Percentiles rank a stretch among this genome's conserved stretches.
These are phyloP conservation scores for Atta cephalotes DNA, from an alignment of 1,140 invertebrate genomes.

Conservation along the genomic window DNA sequence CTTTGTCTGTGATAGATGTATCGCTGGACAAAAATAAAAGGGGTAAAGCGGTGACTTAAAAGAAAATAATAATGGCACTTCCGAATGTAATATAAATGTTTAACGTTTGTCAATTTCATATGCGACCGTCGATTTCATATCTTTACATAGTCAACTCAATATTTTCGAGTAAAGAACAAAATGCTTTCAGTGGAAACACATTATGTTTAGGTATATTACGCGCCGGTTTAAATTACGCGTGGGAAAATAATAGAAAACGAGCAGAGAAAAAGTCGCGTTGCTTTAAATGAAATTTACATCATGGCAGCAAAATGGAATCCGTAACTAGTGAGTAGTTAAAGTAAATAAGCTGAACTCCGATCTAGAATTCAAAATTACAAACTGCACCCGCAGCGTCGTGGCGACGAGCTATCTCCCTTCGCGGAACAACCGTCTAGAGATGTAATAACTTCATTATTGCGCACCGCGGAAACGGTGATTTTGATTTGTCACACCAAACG, in stretches of 20 bases:
- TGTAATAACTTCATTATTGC: conserved; percentile 73
- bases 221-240: conserved; percentile 22
- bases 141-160: neutral
- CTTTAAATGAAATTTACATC: conserved; percentile 34
- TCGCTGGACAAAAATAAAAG: conserved; percentile 2
- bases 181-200: neutral
- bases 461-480: conserved; percentile 72
- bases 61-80: conserved; percentile 17
- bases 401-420: conserved; percentile 24
- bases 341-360: conserved; percentile 60
- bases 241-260: neutral
- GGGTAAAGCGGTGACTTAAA: conserved; percentile 3
- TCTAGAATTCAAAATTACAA: conserved; percentile 59
- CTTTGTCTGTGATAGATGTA: conserved; percentile 28
- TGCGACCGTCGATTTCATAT: neutral
- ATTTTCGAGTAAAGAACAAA: conserved; percentile 4
- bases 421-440: conserved; percentile 54
- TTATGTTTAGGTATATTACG: conserved; percentile 1
- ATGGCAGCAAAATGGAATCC: conserved; percentile 56
- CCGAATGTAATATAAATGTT: conserved; percentile 31
- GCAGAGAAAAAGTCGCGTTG: neutral
- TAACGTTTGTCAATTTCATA: neutral
- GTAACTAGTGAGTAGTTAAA: conserved; percentile 57
- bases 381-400: conserved; percentile 8
- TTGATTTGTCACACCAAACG: conserved; percentile 73